These are phyloP conservation scores for Oegoconia quadripuncta DNA, from an alignment of 2,888 invertebrate genomes.

Conservation along the genomic window DNA sequence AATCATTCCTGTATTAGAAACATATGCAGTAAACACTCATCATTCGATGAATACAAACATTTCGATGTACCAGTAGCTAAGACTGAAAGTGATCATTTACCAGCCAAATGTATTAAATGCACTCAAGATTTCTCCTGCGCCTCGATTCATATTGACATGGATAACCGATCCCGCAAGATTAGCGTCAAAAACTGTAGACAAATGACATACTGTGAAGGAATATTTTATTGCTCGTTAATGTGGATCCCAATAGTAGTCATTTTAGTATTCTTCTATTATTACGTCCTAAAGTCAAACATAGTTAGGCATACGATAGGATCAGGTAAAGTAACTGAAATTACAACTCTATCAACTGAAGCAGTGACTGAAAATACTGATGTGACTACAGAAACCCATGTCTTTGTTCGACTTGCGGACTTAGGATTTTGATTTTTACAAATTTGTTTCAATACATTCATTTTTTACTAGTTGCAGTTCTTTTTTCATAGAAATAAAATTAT, in stretches of 20 bases:
- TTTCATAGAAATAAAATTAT: no score
- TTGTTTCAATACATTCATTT: background rate
- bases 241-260: slow-evolving; percentile 50
- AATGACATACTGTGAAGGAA: slow-evolving; percentile 42
- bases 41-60: no score
- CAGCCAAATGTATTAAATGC: background rate
- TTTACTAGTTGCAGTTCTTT: no score
- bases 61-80: no score
- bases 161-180: slow-evolving; percentile 2
- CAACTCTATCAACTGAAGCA: background rate
- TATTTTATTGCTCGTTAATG: slow-evolving; percentile 44
- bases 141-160: background rate
- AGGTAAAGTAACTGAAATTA: background rate
- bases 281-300: background rate
- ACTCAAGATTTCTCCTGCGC: background rate
- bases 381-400: background rate
- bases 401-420: slow-evolving; percentile 39
- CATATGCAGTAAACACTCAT: no score
- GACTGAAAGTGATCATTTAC: background rate
- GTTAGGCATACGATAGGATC: no score
- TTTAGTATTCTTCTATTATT: slow-evolving; percentile 35
- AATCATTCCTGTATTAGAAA: no score
- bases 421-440: slow-evolving; percentile 41
- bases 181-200: slow-evolving; percentile 16
- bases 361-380: background rate